Base-by-base conservation (phyloP, 2,888 invertebrate species). In the Synanthedon myopaeformis region DNA sequence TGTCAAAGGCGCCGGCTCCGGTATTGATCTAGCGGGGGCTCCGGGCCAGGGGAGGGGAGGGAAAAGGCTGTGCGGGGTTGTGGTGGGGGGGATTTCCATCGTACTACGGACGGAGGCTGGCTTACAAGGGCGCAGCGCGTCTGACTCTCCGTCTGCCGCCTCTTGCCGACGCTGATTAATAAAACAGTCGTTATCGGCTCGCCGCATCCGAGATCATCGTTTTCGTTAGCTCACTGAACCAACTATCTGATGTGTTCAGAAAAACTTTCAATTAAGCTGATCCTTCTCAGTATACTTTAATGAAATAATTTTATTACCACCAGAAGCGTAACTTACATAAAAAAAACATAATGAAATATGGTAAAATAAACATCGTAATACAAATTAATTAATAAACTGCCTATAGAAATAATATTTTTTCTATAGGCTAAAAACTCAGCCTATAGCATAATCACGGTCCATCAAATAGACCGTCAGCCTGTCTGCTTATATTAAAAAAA, bases 1-100 rank as follows among this genome's bases (percentile, higher is more conserved):
- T 86, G 86, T 85, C 86, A 85, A 85, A 85, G 83, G 85, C 82
- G 76, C 79, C 79, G 82, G 79, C 81, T 77, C 72, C 75, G 79
- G 84, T 87, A 87, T 87, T 86, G 86, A 87, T 86, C 85, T 84
- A 81, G 77, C 72, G 79, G 35, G 35, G 35, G 35, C 35, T 35
- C 35, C 65, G 76, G 72, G 72, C 63, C 28, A 56, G 56, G 55
- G 53, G 54, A 54, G 55, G 56, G 54, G 59, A 56, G 58, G 42
- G 10, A 35, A 35, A 35, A 35, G 58, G 58, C 61, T 54, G 54
- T 52, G 52, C 53, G 57, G 58, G 51, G 59, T 51, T 10, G 51
- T 53, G 53, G 58, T 61, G 62, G 56, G 61, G 58, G 54, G 64
- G 67, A 61, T 61, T 64, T 59, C 58, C 61, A 60, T 59, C 67